Conservation (phyloP, 1,140 invertebrate species). For the Atta cephalotes region DNA sequence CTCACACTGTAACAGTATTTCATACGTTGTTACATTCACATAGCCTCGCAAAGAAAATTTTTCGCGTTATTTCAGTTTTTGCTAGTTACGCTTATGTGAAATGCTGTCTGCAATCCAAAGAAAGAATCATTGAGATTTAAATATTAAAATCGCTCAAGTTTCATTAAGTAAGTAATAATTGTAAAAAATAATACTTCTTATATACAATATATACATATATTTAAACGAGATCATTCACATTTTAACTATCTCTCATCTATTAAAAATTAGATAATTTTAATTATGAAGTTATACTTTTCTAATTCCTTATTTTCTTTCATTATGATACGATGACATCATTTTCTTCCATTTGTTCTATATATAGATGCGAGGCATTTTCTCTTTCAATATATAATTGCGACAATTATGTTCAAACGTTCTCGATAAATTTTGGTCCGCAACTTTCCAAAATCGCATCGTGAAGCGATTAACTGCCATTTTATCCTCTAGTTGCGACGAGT, state of each 20-base stretch:
- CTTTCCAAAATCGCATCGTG: constrained; percentile 52
- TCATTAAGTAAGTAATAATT: neutral
- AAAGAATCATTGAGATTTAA: neutral
- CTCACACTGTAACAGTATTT: constrained; percentile 20
- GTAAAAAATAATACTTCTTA: neutral
- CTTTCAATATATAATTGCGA: constrained; percentile 15
- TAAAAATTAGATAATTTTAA: constrained; percentile 4
- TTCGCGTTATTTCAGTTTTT: constrained; percentile 2
- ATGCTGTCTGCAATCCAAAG: neutral
- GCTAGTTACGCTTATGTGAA: neutral
- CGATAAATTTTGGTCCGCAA: constrained; percentile 45
- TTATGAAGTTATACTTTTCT: neutral
- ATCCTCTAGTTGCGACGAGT: constrained; percentile 43
- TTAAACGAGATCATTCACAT: neutral
- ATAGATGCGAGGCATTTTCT: neutral
- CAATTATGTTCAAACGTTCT: constrained; percentile 53
- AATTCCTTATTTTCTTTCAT: neutral
- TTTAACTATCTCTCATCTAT: neutral
- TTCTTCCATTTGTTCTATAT: neutral
- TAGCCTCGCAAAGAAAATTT: constrained; percentile 1
- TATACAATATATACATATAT: neutral
- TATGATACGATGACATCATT: neutral
- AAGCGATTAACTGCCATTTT: constrained; percentile 62
- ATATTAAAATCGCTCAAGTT: neutral
- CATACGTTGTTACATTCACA: constrained; percentile 18